Conservation (phyloP, 2,113 vertebrate genomes). For the Cololabis saira region DNA sequence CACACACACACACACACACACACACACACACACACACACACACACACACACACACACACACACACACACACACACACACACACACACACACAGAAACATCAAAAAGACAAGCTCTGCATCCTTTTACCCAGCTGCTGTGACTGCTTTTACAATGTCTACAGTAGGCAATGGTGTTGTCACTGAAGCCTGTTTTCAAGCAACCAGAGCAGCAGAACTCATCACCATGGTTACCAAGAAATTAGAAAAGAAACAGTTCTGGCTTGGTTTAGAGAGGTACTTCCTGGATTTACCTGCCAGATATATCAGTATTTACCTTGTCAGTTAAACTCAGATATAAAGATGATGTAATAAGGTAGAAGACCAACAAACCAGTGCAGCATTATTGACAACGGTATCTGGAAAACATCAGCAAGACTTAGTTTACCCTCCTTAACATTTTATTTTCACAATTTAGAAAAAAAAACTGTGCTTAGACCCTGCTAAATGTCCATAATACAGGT, state of each 20-base stretch:
- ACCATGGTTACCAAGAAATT: neutral
- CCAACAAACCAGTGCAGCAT: neutral
- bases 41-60: too few species aligned
- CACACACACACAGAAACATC: too few species aligned
- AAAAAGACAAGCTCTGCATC: too few species aligned
- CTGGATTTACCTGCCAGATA: too few species aligned
- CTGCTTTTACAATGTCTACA: neutral
- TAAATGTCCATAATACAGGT: slow-evolving; percentile 25
- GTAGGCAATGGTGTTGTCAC: neutral
- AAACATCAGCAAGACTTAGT: slow-evolving; percentile 1
- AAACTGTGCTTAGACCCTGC: slow-evolving; percentile 17
- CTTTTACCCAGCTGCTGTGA: too few species aligned
- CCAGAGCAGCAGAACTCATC: neutral
- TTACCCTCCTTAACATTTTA: slow-evolving; percentile 33
- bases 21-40: too few species aligned
- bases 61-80: too few species aligned
- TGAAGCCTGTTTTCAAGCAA: neutral
- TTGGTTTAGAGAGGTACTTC: neutral
- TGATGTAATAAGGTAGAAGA: neutral
- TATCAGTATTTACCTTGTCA: neutral
- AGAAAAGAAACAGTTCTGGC: neutral
- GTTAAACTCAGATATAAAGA: neutral
- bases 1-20: too few species aligned
- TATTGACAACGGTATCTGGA: slow-evolving; percentile 4
- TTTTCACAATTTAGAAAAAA: slow-evolving; percentile 12